Evolutionary conservation across 2,797 vertebrate genomes (phyloP).

Genomic region (Hippoglossus hippoglossus): DNA sequence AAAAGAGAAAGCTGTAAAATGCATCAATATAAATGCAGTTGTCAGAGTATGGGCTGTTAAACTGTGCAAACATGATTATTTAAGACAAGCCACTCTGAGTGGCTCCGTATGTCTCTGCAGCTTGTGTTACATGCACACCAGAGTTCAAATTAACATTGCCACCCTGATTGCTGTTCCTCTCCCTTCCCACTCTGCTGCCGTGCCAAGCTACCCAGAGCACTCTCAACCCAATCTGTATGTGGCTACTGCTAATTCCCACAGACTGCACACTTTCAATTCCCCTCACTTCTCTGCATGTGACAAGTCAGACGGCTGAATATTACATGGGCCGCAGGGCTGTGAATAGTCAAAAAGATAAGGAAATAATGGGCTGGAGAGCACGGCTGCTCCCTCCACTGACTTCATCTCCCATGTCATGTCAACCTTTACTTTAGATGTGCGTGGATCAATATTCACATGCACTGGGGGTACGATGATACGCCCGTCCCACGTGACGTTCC

Average conservation of each 20-base stretch:
- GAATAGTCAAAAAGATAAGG: constrained; percentile 52
- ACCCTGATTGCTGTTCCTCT: constrained; percentile 41
- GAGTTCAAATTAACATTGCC: constrained; percentile 62
- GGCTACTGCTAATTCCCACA: constrained; percentile 58
- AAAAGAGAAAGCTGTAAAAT: not conserved
- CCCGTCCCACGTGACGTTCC: constrained; percentile 21
- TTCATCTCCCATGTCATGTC: constrained; percentile 44
- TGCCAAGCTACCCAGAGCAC: constrained; percentile 45
- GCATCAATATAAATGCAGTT: constrained; percentile 51
- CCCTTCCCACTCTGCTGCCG: constrained; percentile 36
- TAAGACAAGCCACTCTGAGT: constrained; percentile 28
- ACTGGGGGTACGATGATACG: constrained; percentile 21
- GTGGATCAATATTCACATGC: constrained; percentile 61
- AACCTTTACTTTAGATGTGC: constrained; percentile 44
- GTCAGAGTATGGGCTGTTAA: constrained; percentile 31
- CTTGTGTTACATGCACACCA: constrained; percentile 17
- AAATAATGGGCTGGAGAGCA: constrained; percentile 43
- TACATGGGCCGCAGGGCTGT: constrained; percentile 32
- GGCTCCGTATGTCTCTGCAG: constrained; percentile 42
- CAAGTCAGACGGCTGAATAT: constrained; percentile 52
- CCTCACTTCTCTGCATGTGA: constrained; percentile 25
- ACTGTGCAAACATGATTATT: constrained; percentile 58
- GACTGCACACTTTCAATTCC: constrained; percentile 51
- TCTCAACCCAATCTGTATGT: constrained; percentile 53
- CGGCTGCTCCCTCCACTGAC: constrained; percentile 11